These are phyloP conservation scores for Albula glossodonta DNA, from an alignment of 2,113 vertebrate genomes.

Conservation along the genomic window DNA sequence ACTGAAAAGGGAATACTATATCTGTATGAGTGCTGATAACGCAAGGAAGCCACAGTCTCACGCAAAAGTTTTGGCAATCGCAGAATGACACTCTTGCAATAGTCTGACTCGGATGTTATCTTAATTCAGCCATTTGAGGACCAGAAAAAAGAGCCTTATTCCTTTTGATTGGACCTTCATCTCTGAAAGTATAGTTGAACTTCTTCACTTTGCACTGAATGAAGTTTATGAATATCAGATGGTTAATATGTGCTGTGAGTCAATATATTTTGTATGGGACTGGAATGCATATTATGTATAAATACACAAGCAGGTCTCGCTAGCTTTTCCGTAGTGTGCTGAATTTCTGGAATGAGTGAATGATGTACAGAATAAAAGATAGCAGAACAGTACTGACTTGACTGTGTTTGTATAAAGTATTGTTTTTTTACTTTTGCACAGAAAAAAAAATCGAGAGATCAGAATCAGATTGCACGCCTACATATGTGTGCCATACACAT, in stretches of 20 bases:
- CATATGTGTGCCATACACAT: no score
- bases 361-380: constrained; percentile 65
- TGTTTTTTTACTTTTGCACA: not conserved
- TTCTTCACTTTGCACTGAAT: not conserved
- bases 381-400: constrained; percentile 47
- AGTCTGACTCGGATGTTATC: not conserved
- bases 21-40: constrained; percentile 51
- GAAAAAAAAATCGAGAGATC: no score
- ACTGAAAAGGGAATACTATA: constrained; percentile 46
- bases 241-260: not conserved
- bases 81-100: not conserved
- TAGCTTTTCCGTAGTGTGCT: constrained; percentile 57
- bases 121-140: not conserved
- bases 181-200: constrained; percentile 1
- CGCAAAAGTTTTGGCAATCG: constrained; percentile 27
- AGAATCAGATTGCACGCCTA: no score
- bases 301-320: constrained; percentile 31
- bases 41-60: constrained; percentile 45
- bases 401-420: constrained; percentile 20
- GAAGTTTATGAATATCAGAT: constrained; percentile 10
- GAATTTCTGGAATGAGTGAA: constrained; percentile 45
- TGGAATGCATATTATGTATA: not conserved
- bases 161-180: not conserved
- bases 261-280: not conserved
- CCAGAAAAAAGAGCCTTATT: not conserved